Evolutionary conservation across 2,888 invertebrate genomes (phyloP).

Genomic region (Cataglyphis albicans): DNA sequence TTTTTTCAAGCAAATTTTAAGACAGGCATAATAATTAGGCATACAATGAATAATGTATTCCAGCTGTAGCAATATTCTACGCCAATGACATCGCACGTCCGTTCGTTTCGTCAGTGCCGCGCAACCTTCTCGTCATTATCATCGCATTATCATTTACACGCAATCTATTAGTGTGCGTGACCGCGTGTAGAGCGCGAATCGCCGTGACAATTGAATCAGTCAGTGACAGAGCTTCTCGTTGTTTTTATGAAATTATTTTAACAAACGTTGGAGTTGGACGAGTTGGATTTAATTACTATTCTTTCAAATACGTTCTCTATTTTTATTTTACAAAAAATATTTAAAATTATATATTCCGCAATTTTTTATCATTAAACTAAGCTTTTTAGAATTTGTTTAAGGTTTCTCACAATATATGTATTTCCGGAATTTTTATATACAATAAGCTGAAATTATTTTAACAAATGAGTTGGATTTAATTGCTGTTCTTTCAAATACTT

Average conservation of each 20-base stretch:
- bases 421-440: neutral
- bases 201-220: constrained; percentile 3
- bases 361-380: too few relatives aligned
- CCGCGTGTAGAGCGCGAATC: neutral
- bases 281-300: too few relatives aligned
- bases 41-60: constrained; percentile 12
- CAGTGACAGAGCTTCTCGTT: neutral
- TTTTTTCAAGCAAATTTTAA: neutral
- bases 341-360: too few relatives aligned
- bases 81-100: constrained; percentile 61
- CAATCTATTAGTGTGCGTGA: neutral
- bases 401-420: neutral
- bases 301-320: too few relatives aligned
- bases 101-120: constrained; percentile 57
- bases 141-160: constrained; percentile 43
- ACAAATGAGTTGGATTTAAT: neutral
- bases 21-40: neutral
- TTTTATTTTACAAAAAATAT: too few relatives aligned
- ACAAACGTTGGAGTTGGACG: neutral
- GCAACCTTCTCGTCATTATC: constrained; percentile 60
- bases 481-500: neutral
- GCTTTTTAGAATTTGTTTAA: neutral
- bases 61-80: constrained; percentile 37
- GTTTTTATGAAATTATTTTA: constrained; percentile 1
- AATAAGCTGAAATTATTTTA: neutral